These are phyloP conservation scores for Pristionchus maxplancki DNA, from an alignment of 2,888 invertebrate genomes.

Conservation along the genomic window DNA sequence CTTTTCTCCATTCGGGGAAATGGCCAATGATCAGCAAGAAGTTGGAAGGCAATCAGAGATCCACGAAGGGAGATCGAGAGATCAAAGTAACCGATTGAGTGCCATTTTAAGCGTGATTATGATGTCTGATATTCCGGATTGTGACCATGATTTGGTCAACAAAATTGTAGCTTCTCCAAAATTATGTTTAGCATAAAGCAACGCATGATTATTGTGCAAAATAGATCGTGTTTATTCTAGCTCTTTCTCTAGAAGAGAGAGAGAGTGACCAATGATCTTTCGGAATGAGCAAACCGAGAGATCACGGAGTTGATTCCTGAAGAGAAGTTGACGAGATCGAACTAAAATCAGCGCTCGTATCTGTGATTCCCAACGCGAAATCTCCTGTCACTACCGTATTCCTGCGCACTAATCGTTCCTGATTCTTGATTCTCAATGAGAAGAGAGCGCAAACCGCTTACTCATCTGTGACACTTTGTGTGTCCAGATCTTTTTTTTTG, in stretches of 20 bases:
- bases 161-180: no score
- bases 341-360: background rate
- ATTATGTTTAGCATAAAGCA: no score
- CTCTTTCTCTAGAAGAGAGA: background rate
- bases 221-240: no score
- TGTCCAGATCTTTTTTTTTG: background rate
- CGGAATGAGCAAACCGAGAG: background rate
- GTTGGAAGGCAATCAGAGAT: background rate
- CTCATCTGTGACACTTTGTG: background rate
- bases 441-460: background rate
- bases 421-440: background rate
- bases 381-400: background rate
- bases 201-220: no score
- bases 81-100: no score
- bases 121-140: no score
- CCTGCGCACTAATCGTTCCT: background rate
- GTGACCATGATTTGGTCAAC: no score
- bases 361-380: background rate
- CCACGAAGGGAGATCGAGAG: background rate
- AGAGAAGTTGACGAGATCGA: background rate
- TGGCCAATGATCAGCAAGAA: slow-evolving; percentile 15
- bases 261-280: background rate
- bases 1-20: background rate
- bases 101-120: no score
- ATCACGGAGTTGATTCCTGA: background rate